phyloP scores from a whole-genome alignment of 2,113 vertebrate genomes.

The Aphyosemion australe region DNA sequence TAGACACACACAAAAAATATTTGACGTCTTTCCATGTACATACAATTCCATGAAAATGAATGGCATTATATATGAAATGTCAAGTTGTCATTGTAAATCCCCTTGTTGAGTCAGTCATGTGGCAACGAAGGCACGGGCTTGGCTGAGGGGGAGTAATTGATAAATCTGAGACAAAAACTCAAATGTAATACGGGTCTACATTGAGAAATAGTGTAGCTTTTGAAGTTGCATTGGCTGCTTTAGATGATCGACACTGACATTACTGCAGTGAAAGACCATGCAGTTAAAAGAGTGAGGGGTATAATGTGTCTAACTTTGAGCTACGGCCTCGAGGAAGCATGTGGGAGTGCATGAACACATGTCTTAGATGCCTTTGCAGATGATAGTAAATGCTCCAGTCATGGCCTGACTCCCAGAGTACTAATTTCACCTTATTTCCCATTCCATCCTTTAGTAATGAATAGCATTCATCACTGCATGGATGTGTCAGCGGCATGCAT shows the following conservation, averaged over 20 bases:
- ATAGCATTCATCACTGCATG: slow-evolving; percentile 55
- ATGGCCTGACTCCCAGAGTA: slow-evolving; percentile 37
- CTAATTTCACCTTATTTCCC: slow-evolving; percentile 60
- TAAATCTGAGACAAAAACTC: slow-evolving; percentile 9
- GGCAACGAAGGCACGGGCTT: slow-evolving; percentile 8
- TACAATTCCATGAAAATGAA: neutral
- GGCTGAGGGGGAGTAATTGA: slow-evolving; percentile 22
- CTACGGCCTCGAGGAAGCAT: slow-evolving; percentile 34
- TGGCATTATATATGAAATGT: slow-evolving; percentile 29
- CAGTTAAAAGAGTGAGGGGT: slow-evolving; percentile 24
- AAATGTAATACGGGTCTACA: slow-evolving; percentile 21
- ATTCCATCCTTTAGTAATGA: slow-evolving; percentile 53
- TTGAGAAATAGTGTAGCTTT: slow-evolving; percentile 9
- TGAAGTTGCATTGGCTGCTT: slow-evolving; percentile 11
- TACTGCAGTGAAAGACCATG: slow-evolving; percentile 3
- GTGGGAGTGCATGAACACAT: slow-evolving; percentile 60
- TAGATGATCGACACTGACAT: slow-evolving; percentile 9
- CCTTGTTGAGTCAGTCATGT: neutral
- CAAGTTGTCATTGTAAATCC: slow-evolving; percentile 24
- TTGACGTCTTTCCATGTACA: neutral
- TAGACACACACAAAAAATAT: neutral
- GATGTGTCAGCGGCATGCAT: slow-evolving; percentile 26
- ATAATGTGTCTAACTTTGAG: slow-evolving; percentile 34
- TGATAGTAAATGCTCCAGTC: slow-evolving; percentile 33
- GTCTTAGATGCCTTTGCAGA: slow-evolving; percentile 36